Conservation (phyloP, 2,888 invertebrate genomes). For the Ophioninae sp. region DNA sequence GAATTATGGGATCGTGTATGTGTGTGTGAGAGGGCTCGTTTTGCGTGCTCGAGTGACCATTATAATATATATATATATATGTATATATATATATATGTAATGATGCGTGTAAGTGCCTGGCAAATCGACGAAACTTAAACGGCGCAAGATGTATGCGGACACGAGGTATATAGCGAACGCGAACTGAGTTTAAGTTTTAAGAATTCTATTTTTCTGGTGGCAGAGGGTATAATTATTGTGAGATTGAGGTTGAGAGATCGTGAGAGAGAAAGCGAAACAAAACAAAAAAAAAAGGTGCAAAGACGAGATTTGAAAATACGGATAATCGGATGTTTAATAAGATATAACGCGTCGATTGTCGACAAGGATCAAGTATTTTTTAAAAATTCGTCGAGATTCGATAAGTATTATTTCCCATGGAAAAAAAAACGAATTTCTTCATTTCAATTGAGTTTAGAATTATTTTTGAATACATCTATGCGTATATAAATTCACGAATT, state of each 20-base stretch:
- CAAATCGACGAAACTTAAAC: slow-evolving; percentile 57
- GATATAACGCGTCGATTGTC: slow-evolving; percentile 34
- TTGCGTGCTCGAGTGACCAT: not conserved
- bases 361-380: slow-evolving; percentile 37
- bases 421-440: not conserved
- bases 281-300: slow-evolving; percentile 27
- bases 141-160: slow-evolving; percentile 54
- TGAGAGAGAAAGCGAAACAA: slow-evolving; percentile 9
- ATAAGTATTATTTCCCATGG: slow-evolving; percentile 35
- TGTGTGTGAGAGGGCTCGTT: slow-evolving; percentile 10
- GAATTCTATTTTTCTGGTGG: slow-evolving; percentile 80
- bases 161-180: slow-evolving; percentile 51
- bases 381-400: slow-evolving; percentile 19
- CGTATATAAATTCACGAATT: slow-evolving; percentile 7
- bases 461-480: not conserved
- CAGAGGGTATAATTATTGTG: slow-evolving; percentile 67
- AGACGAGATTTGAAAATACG: slow-evolving; percentile 10
- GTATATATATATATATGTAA: not conserved
- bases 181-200: slow-evolving; percentile 79
- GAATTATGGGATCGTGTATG: not conserved
- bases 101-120: slow-evolving; percentile 38
- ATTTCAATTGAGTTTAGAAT: slow-evolving; percentile 1
- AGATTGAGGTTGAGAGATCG: slow-evolving; percentile 52
- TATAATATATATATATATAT: slow-evolving; percentile 2
- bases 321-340: not conserved